Conservation (phyloP, 2,113 vertebrate species). For the Tiliqua scincoides region DNA sequence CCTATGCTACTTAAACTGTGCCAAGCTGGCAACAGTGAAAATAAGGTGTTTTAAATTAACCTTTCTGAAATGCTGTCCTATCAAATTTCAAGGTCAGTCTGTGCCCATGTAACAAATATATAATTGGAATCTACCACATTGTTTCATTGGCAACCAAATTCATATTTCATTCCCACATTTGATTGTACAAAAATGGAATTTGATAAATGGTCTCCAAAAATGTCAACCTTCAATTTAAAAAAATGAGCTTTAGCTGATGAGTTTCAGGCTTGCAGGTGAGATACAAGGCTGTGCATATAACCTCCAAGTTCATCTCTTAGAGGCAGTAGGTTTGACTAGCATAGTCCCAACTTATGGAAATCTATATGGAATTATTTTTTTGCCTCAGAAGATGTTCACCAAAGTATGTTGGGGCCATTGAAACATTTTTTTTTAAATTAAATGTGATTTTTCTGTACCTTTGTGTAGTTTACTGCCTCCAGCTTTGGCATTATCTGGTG, state of each 20-base stretch:
- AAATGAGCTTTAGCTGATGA: background rate
- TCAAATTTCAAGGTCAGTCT: slow-evolving; percentile 19
- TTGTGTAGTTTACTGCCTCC: too few species aligned
- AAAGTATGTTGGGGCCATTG: too few species aligned
- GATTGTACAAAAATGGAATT: background rate
- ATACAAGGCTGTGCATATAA: too few species aligned
- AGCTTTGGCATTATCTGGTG: too few species aligned
- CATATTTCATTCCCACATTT: background rate
- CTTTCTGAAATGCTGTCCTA: background rate
- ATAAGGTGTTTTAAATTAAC: background rate
- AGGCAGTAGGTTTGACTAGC: too few species aligned
- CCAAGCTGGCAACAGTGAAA: background rate
- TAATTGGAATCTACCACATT: background rate
- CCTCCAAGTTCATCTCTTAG: too few species aligned
- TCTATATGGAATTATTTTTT: too few species aligned
- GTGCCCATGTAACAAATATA: background rate
- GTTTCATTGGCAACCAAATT: background rate
- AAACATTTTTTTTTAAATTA: too few species aligned
- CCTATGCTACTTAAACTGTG: slow-evolving; percentile 11
- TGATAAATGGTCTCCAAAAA: too few species aligned
- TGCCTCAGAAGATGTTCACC: too few species aligned
- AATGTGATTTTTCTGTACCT: too few species aligned
- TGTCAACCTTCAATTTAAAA: background rate
- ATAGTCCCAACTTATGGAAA: too few species aligned
- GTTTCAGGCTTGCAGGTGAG: background rate